A percentile compares a stretch with the other conserved stretches of the same genome.
phyloP scores from a whole-genome alignment of 2,888 invertebrate genomes.

The Xestia c-nigrum region DNA sequence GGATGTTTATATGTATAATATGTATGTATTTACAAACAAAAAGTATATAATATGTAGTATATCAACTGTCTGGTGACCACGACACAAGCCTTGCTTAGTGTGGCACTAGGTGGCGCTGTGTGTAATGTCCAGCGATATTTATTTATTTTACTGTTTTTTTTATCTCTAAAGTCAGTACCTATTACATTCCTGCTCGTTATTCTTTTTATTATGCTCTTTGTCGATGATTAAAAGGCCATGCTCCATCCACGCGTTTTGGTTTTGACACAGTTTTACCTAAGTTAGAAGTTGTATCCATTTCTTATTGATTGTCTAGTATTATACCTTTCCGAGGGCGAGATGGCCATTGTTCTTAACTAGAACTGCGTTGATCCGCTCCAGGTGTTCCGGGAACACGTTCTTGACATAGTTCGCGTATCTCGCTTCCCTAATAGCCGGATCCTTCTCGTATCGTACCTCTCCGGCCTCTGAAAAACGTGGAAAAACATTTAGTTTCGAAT shows the following conservation, averaged over 20 bases:
- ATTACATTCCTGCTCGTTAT: not conserved
- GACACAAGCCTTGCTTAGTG: no score
- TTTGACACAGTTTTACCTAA: not conserved
- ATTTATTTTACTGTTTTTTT: no score
- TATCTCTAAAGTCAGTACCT: no score
- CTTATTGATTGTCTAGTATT: constrained; percentile 26
- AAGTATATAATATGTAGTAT: no score
- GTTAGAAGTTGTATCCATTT: not conserved
- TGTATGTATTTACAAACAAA: no score
- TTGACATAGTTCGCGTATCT: constrained; percentile 64
- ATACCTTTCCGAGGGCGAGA: constrained; percentile 72
- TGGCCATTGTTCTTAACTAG: constrained; percentile 71
- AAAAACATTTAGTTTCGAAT: not conserved
- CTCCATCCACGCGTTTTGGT: not conserved
- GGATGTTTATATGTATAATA: no score
- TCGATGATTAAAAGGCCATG: not conserved
- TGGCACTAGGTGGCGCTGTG: no score
- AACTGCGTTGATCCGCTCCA: constrained; percentile 67
- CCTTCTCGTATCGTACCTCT: constrained; percentile 59
- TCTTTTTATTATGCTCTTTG: not conserved
- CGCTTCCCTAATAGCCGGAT: constrained; percentile 62
- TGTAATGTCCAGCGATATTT: no score
- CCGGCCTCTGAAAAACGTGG: constrained; percentile 59
- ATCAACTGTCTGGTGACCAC: no score
- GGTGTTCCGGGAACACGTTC: constrained; percentile 64